Percentiles rank a stretch among this genome's conserved stretches.
Evolutionary conservation across 2,113 vertebrate species (phyloP).

Genomic region (Condylura cristata): DNA sequence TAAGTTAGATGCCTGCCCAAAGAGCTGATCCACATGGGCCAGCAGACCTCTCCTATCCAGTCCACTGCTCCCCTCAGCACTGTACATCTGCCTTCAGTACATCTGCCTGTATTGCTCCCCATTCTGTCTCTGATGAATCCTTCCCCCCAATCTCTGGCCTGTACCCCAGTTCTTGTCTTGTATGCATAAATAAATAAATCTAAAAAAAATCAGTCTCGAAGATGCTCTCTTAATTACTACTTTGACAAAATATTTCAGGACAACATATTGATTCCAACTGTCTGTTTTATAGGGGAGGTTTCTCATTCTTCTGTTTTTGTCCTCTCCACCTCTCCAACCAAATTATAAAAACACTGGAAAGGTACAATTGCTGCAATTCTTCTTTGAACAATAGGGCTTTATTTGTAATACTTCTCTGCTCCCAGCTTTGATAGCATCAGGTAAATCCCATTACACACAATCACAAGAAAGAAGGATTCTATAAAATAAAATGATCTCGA

Average conservation of each 20-base stretch:
- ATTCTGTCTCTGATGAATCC: too few species aligned
- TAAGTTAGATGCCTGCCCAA: too few species aligned
- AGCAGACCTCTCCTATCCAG: too few species aligned
- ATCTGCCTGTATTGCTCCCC: too few species aligned
- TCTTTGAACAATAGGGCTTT: neutral
- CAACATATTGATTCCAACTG: neutral
- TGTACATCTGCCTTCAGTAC: too few species aligned
- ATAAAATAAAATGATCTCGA: neutral
- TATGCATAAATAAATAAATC: too few species aligned
- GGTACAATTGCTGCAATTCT: neutral
- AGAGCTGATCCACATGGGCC: too few species aligned
- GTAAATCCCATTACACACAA: neutral
- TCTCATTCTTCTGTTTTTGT: neutral
- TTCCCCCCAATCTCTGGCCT: too few species aligned
- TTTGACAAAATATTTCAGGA: neutral
- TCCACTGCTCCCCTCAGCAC: too few species aligned
- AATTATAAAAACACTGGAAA: neutral
- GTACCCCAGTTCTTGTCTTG: too few species aligned
- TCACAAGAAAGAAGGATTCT: neutral
- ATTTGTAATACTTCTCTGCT: neutral
- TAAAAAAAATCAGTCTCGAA: neutral
- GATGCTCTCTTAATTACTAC: constrained; percentile 24
- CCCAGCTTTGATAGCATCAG: neutral
- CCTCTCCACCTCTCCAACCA: neutral
- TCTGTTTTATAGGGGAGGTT: neutral